These are phyloP conservation scores for Sipha flava DNA, from an alignment of 1,140 invertebrate genomes.

Conservation along the genomic window DNA sequence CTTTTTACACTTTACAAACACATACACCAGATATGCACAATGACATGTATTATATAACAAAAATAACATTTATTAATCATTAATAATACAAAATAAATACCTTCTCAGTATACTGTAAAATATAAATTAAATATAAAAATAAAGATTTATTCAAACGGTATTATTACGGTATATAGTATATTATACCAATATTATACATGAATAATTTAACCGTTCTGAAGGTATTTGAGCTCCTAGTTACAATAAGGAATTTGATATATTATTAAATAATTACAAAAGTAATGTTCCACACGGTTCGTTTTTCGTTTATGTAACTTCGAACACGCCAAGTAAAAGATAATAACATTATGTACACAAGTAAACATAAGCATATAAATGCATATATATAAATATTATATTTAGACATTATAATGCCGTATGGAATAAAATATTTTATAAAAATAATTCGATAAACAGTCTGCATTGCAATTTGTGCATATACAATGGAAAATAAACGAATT, in stretches of 20 bases:
- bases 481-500: too few relatives aligned
- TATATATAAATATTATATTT: too few relatives aligned
- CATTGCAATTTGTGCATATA: too few relatives aligned
- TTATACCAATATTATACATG: neutral
- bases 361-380: too few relatives aligned
- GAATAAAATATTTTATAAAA: too few relatives aligned
- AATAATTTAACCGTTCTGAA: neutral
- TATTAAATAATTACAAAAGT: neutral
- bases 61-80: neutral
- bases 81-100: constrained; percentile 13
- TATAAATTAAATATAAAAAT: neutral
- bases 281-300: neutral
- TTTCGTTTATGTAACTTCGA: neutral
- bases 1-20: too few relatives aligned
- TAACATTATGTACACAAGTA: neutral
- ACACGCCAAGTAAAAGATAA: neutral
- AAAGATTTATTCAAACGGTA: neutral
- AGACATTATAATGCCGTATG: too few relatives aligned
- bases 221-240: neutral
- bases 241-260: neutral
- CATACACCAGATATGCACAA: too few relatives aligned
- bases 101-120: neutral
- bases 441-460: too few relatives aligned
- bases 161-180: neutral
- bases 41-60: too few relatives aligned